These are phyloP conservation scores for Xestia rhomboidea DNA, from an alignment of 2,888 invertebrate genomes.

Conservation along the genomic window DNA sequence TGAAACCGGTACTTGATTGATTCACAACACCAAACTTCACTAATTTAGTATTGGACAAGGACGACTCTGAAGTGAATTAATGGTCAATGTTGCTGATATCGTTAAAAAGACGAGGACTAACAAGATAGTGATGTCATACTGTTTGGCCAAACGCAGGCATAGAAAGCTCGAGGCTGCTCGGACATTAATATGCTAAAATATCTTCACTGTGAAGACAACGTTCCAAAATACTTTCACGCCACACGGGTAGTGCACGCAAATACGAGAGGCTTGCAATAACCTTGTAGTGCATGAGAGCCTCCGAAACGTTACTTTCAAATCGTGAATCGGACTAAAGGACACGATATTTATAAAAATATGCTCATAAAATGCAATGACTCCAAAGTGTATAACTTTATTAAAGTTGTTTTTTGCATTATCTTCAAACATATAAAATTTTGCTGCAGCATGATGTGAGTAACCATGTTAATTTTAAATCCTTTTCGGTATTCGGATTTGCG, in stretches of 20 bases:
- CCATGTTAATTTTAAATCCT: constrained; percentile 68
- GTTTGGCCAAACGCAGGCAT: constrained; percentile 75
- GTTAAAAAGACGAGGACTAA: constrained; percentile 62
- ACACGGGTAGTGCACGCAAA: constrained; percentile 85
- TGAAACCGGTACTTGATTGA: constrained; percentile 70
- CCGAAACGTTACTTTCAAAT: constrained; percentile 78
- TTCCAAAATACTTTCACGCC: constrained; percentile 89
- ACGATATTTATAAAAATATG: constrained; percentile 50
- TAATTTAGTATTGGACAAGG: constrained; percentile 42
- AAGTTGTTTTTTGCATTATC: constrained; percentile 9
- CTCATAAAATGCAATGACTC: constrained; percentile 39
- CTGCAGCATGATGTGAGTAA: constrained; percentile 51
- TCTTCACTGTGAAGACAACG: constrained; percentile 84
- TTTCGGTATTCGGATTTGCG: constrained; percentile 54
- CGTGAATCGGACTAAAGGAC: constrained; percentile 64
- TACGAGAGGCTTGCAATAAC: constrained; percentile 81
- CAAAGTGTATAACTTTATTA: constrained; percentile 11
- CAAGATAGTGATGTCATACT: constrained; percentile 73
- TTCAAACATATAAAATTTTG: constrained; percentile 55
- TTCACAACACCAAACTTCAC: constrained; percentile 61
- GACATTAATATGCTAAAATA: constrained; percentile 88
- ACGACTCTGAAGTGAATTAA: constrained; percentile 33
- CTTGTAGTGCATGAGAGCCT: constrained; percentile 79
- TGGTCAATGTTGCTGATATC: constrained; percentile 56
- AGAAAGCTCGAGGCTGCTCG: constrained; percentile 84